Conservation (phyloP, 2,888 invertebrate species). For the Cyclophora albipunctata region DNA sequence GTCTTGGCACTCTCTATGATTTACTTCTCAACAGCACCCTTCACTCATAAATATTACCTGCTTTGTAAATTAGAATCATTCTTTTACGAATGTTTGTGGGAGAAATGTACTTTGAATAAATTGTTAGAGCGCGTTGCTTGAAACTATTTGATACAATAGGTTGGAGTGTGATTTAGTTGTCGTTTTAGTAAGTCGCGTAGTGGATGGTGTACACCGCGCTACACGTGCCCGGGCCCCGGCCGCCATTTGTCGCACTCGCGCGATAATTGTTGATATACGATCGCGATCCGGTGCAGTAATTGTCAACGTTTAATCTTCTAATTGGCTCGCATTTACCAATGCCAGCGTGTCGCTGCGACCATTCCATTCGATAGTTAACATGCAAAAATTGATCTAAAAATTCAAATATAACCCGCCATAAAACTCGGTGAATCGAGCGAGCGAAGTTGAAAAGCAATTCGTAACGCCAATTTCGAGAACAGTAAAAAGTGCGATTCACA, state of each 20-base stretch:
- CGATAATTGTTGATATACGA: constrained; percentile 76
- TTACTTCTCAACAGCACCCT: constrained; percentile 62
- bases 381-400: constrained; percentile 35
- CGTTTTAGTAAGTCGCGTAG: no score
- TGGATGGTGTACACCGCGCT: constrained; percentile 35
- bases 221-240: constrained; percentile 48
- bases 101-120: no score
- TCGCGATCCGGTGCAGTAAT: constrained; percentile 71
- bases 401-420: constrained; percentile 30
- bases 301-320: constrained; percentile 76
- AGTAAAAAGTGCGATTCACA: constrained; percentile 75
- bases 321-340: constrained; percentile 74
- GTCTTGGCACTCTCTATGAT: constrained; percentile 68
- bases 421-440: constrained; percentile 37
- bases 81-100: no score
- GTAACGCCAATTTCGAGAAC: constrained; percentile 69
- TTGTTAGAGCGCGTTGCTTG: no score
- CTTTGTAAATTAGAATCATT: neutral
- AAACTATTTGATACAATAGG: no score
- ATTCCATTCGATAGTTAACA: constrained; percentile 44
- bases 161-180: no score
- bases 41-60: constrained; percentile 42
- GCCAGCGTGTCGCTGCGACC: constrained; percentile 58
- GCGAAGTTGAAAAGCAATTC: constrained; percentile 63
- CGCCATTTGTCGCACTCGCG: constrained; percentile 71